A percentile compares a stretch with the other conserved stretches of the same genome.
Conservation (phyloP, 2,113 vertebrate genomes). For the Neopipo cinnamomea region DNA sequence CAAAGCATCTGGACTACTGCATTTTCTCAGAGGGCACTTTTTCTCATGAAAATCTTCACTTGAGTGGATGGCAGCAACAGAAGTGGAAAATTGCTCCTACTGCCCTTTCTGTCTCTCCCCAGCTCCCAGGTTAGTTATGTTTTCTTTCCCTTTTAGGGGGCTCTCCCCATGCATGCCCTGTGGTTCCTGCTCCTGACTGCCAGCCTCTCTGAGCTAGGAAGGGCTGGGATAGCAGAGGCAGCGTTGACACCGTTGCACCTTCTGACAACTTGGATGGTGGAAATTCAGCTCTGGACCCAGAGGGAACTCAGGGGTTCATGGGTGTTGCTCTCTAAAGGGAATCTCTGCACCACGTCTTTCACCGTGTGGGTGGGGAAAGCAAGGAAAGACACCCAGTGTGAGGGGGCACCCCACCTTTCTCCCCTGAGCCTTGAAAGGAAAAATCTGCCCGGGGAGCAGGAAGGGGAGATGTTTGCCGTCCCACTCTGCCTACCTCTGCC, state of each 20-base stretch:
- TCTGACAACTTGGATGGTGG: not conserved
- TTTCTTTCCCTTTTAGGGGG: not conserved
- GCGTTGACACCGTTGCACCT: not conserved
- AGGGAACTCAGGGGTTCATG: rapidly evolving
- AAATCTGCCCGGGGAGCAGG: not conserved
- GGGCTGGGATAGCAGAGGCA: not conserved
- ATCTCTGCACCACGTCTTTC: not conserved
- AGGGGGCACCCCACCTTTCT: not conserved
- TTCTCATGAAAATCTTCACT: not conserved
- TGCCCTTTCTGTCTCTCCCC: not conserved
- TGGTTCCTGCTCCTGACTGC: not conserved
- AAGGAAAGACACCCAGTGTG: not conserved
- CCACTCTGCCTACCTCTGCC: slow-evolving; percentile 86
- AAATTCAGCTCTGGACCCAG: not conserved
- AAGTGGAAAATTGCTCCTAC: not conserved
- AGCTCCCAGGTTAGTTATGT: not conserved
- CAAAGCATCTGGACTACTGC: not conserved
- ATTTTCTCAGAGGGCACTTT: not conserved
- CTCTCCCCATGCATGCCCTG: not conserved
- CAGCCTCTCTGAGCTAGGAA: not conserved
- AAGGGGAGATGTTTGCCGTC: not conserved
- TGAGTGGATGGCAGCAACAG: not conserved
- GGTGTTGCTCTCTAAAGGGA: not conserved
- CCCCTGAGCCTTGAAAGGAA: not conserved
- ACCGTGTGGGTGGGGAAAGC: not conserved